Percentiles rank a stretch among this genome's conserved stretches.
Evolutionary conservation across 2,888 invertebrate genomes (phyloP).

Genomic region (Volucella bombylans): DNA sequence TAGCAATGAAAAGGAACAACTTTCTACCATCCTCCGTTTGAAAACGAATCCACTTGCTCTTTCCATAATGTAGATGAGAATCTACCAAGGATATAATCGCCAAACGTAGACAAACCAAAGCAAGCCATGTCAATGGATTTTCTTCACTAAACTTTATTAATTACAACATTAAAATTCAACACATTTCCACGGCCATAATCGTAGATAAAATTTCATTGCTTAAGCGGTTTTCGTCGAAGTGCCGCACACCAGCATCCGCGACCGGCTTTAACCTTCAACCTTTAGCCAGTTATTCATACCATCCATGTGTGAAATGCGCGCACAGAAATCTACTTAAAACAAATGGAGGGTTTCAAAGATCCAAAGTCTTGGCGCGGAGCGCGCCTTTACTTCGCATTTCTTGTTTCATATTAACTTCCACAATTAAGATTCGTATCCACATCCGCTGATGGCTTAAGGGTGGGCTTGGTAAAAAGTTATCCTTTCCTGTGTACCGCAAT

Average conservation of each 20-base stretch:
- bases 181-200: slow-evolving; percentile 64
- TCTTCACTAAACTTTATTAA: slow-evolving; percentile 69
- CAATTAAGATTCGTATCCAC: slow-evolving; percentile 63
- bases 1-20: too few species aligned
- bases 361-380: neutral
- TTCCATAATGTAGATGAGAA: too few species aligned
- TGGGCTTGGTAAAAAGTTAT: slow-evolving; percentile 53
- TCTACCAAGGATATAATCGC: too few species aligned
- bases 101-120: neutral
- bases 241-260: neutral
- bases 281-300: slow-evolving; percentile 48
- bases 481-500: slow-evolving; percentile 48
- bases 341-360: slow-evolving; percentile 36
- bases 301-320: slow-evolving; percentile 69
- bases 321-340: slow-evolving; percentile 53
- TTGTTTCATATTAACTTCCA: slow-evolving; percentile 63
- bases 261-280: neutral
- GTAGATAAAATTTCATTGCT: slow-evolving; percentile 70
- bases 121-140: slow-evolving; percentile 40
- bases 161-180: slow-evolving; percentile 70
- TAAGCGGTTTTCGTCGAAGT: slow-evolving; percentile 47
- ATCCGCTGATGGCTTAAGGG: slow-evolving; percentile 39
- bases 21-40: too few species aligned
- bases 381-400: slow-evolving; percentile 12
- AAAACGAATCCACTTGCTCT: too few species aligned